Evolutionary conservation across 1,140 invertebrate genomes (phyloP).

Genomic region (Diplogasteroides magnus): DNA sequence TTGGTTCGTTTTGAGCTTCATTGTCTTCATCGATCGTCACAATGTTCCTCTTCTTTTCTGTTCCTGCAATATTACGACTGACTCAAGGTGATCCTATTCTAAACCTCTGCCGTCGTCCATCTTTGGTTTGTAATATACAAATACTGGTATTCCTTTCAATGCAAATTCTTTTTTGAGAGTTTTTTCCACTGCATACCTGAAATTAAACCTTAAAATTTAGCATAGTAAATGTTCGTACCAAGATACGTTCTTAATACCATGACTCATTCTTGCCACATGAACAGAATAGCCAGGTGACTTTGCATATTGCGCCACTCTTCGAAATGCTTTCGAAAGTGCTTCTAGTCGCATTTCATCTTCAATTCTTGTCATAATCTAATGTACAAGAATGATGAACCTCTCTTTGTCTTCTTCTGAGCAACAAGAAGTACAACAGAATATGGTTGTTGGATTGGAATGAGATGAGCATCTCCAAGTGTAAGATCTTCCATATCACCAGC

Average conservation of each 20-base stretch:
- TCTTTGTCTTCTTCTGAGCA: neutral
- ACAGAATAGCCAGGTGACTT: neutral
- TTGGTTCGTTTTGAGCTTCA: too few relatives aligned
- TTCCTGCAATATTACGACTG: too few relatives aligned
- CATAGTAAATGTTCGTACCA: neutral
- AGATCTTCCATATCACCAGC: constrained; percentile 13
- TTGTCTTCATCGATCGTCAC: too few relatives aligned
- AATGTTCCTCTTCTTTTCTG: too few relatives aligned
- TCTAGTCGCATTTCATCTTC: neutral
- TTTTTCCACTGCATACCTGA: neutral
- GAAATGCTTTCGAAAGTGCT: neutral
- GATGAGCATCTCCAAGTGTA: constrained; percentile 5
- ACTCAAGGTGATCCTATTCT: neutral
- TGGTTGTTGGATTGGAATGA: neutral
- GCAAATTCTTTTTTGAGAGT: neutral
- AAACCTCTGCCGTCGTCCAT: neutral
- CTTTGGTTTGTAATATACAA: neutral
- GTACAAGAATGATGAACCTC: neutral
- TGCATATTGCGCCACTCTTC: neutral
- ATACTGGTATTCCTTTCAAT: neutral
- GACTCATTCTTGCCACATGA: neutral
- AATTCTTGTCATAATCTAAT: neutral
- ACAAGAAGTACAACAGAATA: neutral
- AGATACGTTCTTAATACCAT: neutral
- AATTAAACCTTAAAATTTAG: neutral